Percentiles rank a stretch among this genome's conserved stretches.
Conservation (phyloP, 2,888 invertebrate species). For the Belgica antarctica region DNA sequence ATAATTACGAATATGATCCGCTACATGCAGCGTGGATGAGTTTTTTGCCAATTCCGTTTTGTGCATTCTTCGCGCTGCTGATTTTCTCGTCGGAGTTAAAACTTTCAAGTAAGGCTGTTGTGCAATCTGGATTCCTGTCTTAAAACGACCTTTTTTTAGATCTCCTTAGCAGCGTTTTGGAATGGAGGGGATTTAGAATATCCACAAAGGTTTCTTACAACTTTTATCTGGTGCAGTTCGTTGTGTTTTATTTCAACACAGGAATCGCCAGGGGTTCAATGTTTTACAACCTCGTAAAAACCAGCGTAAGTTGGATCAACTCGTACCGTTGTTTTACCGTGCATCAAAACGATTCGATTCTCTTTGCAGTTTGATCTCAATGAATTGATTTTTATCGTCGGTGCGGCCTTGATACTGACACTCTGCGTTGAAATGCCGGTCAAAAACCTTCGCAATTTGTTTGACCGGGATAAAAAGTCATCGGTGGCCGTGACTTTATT, state of each 20-base stretch:
- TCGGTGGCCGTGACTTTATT: too few relatives aligned
- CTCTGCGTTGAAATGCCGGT: slow-evolving; percentile 1
- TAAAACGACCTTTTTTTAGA: slow-evolving; percentile 51
- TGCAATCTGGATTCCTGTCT: not conserved
- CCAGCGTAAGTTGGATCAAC: not conserved
- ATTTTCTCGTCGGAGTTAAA: slow-evolving; percentile 64
- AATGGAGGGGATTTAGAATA: slow-evolving; percentile 63
- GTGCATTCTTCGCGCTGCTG: slow-evolving; percentile 65
- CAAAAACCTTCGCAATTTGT: not conserved
- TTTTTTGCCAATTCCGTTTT: slow-evolving; percentile 71
- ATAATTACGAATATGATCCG: slow-evolving; percentile 61
- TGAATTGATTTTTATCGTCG: slow-evolving; percentile 61
- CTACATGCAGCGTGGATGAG: slow-evolving; percentile 68
- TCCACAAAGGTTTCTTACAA: slow-evolving; percentile 69
- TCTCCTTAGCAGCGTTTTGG: slow-evolving; percentile 58
- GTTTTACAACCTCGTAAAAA: slow-evolving; percentile 3
- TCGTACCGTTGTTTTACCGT: not conserved
- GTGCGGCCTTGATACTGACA: slow-evolving; percentile 45
- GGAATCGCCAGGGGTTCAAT: slow-evolving; percentile 60
- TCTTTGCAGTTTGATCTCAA: slow-evolving; percentile 64
- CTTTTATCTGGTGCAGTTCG: slow-evolving; percentile 69
- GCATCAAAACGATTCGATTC: too few relatives aligned
- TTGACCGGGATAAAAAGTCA: too few relatives aligned
- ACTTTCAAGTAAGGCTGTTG: slow-evolving; percentile 56
- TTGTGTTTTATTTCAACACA: slow-evolving; percentile 68